Base-by-base conservation (phyloP, 1,140 invertebrate species). In the Plodia interpunctella region DNA sequence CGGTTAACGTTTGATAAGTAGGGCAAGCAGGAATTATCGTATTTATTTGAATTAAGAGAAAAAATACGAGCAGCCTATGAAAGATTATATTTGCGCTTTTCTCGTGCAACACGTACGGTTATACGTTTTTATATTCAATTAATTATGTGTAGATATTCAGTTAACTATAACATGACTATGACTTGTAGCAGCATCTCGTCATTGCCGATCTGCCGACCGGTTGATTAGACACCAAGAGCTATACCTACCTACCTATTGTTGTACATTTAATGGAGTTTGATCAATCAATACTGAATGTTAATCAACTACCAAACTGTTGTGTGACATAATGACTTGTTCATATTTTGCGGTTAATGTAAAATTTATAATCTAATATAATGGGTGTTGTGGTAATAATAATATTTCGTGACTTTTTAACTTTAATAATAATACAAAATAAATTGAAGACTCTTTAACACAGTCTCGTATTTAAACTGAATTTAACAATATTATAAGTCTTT, bases 261-360 rank as follows among this genome's bases (percentile, higher is more conserved):
- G 44, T 51, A 57, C 38, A 49, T 57, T 50, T 57, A 57, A 50
- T 25, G 25, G 56, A 57, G 56, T 57, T 57, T 51, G 56, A 57
- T 57, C 56, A 57, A 57, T 57, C 49, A 57, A 57, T 57, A 35
- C 21, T 9, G 20, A 11, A 25, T 35, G 44, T 50, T 57, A 57
- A 57, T 57, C 56, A 50, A 49, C 28, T 50, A 18, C 21, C 20
- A 50, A 57, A 57, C 56, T 17, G 38, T 44, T 44, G 38, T 44
- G 38, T 17, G n/a, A 44, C 15, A 15, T 44, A 44, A 15, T 44
- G n/a, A 44, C 38, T 44, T 44, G 38, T n/a, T 44, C 38, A 44
- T n/a, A 17, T 44, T 44, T 17, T 5, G 38, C 15, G 38, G 38
- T 44, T 44, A 44, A 44, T 44, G 38, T 44, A 44, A 44, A 15